phyloP scores from a whole-genome alignment of 2,888 invertebrate genomes.

The Synanthedon tipuliformis region DNA sequence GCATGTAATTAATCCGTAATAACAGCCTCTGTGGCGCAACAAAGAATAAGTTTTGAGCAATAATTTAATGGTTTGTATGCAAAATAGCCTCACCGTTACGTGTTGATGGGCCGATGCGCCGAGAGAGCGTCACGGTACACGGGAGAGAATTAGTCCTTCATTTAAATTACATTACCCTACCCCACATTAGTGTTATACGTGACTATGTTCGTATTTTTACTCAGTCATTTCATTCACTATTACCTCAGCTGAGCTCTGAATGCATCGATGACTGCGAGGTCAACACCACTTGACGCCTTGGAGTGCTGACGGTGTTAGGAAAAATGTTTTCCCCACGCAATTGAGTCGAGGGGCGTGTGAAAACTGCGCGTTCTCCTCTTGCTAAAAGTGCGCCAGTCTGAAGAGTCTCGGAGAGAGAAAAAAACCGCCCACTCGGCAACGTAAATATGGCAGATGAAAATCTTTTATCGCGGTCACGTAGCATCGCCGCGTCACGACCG shows the following conservation, averaged over 20 bases:
- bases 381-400: constrained; percentile 33
- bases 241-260: constrained; percentile 26
- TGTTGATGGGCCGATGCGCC: constrained; percentile 62
- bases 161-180: constrained; percentile 62
- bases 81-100: constrained; percentile 67
- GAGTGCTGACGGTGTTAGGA: constrained; percentile 5
- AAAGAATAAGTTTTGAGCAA: constrained; percentile 69
- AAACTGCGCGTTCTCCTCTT: constrained; percentile 43
- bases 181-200: constrained; percentile 45
- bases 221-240: constrained; percentile 28
- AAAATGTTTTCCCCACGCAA: constrained; percentile 40
- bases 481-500: constrained; percentile 63
- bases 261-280: constrained; percentile 38
- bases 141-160: constrained; percentile 65
- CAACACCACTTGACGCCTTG: constrained; percentile 28
- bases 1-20: constrained; percentile 65
- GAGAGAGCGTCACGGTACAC: constrained; percentile 60
- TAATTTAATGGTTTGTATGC: constrained; percentile 70
- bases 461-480: constrained; percentile 71
- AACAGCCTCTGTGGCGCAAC: constrained; percentile 64
- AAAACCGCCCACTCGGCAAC: constrained; percentile 67
- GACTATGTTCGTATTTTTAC: constrained; percentile 39
- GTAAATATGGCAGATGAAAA: constrained; percentile 70
- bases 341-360: constrained; percentile 44
- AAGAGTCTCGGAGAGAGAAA: constrained; percentile 62